Conservation (phyloP, 1,140 invertebrate species). For the Physella acuta region DNA sequence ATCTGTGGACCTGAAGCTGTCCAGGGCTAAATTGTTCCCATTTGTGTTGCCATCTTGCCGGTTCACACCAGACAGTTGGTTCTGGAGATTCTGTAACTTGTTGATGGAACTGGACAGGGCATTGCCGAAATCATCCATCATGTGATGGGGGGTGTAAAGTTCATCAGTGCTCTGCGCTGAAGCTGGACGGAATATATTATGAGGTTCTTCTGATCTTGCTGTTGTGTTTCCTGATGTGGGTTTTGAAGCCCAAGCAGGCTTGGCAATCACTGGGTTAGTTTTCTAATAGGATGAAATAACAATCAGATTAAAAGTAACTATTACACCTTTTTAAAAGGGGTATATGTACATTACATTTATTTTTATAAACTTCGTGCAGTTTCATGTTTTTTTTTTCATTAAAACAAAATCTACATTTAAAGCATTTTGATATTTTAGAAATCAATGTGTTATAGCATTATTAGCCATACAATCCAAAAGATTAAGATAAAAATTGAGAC, state of each 20-base stretch:
- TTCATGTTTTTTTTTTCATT: background rate
- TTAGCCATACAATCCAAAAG: background rate
- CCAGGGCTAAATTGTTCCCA: slow-evolving; percentile 2
- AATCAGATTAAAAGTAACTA: background rate
- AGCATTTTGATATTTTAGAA: no score
- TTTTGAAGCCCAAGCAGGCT: slow-evolving; percentile 27
- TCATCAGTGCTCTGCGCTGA: slow-evolving; percentile 48
- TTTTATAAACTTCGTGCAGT: background rate
- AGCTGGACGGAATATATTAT: slow-evolving; percentile 51
- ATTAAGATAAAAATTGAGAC: background rate
- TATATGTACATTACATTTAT: background rate
- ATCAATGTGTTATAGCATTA: slow-evolving; percentile 1
- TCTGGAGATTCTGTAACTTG: slow-evolving; percentile 34
- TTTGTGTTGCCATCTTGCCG: slow-evolving; percentile 10
- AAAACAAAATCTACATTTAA: background rate
- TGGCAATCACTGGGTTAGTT: slow-evolving; percentile 16
- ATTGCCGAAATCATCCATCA: slow-evolving; percentile 34
- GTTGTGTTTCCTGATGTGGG: slow-evolving; percentile 21
- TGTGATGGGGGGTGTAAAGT: slow-evolving; percentile 3
- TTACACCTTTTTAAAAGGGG: background rate
- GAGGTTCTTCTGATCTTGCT: slow-evolving; percentile 31
- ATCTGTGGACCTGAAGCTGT: slow-evolving; percentile 26
- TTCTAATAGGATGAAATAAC: background rate
- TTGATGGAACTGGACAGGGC: slow-evolving; percentile 38
- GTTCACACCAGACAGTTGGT: slow-evolving; percentile 31